Conservation (phyloP, 2,888 invertebrate species). For the Phasia obesa region DNA sequence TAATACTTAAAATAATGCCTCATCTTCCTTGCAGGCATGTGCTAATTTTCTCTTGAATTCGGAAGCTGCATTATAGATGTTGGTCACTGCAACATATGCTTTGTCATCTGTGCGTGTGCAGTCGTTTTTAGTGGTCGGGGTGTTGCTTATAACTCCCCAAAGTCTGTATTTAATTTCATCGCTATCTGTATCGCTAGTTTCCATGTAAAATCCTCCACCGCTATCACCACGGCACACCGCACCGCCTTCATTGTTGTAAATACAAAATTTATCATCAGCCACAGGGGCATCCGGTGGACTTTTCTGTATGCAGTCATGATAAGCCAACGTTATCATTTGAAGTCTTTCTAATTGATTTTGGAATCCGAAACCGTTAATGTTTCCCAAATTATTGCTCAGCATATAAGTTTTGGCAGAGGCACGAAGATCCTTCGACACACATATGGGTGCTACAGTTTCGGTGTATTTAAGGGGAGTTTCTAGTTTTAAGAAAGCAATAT, state of each 20-base stretch:
- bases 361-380: slow-evolving; percentile 28
- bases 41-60: slow-evolving; percentile 21
- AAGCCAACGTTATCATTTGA: slow-evolving; percentile 24
- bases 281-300: slow-evolving; percentile 62
- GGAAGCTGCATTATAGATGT: not conserved
- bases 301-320: slow-evolving; percentile 5
- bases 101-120: slow-evolving; percentile 42
- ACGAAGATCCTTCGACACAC: not conserved
- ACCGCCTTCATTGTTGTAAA: slow-evolving; percentile 71
- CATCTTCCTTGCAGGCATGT: slow-evolving; percentile 21
- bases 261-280: slow-evolving; percentile 79
- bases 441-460: slow-evolving; percentile 53
- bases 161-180: slow-evolving; percentile 66
- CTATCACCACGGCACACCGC: slow-evolving; percentile 75
- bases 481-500: slow-evolving; percentile 59
- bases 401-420: slow-evolving; percentile 3
- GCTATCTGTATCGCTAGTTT: slow-evolving; percentile 19
- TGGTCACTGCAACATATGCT: slow-evolving; percentile 47
- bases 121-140: slow-evolving; percentile 3
- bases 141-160: slow-evolving; percentile 76
- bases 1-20: slow-evolving; percentile 32
- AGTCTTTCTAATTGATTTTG: slow-evolving; percentile 40
- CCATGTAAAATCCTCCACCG: slow-evolving; percentile 75
- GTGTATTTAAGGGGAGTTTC: slow-evolving; percentile 28
- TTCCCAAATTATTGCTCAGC: not conserved